Conservation (phyloP, 2,113 vertebrate species). For the Shinisaurus crocodilurus region DNA sequence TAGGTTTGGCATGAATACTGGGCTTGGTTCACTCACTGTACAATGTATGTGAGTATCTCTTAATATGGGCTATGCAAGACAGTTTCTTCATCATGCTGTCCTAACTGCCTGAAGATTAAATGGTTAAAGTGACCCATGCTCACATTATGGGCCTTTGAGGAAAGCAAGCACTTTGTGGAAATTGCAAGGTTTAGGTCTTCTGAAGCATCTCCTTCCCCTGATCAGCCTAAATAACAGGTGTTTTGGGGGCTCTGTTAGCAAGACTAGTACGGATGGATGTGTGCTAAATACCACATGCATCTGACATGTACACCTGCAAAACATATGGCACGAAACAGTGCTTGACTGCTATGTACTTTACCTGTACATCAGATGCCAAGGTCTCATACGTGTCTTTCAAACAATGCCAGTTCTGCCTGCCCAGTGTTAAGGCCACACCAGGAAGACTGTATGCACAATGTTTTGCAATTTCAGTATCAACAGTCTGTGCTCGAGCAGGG, state of each 20-base stretch:
- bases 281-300: background rate
- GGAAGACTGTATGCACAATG: conserved; percentile 80
- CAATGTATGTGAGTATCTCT: background rate
- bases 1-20: background rate
- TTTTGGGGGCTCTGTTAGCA: background rate
- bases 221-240: background rate
- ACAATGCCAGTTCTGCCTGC: conserved; percentile 82
- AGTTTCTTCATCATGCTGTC: background rate
- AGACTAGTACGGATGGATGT: background rate
- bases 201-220: background rate
- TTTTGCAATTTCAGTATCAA: conserved; percentile 78
- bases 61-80: background rate
- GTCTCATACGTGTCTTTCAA: conserved; percentile 76
- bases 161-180: background rate
- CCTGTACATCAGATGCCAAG: conserved; percentile 79
- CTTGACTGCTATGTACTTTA: conserved; percentile 4
- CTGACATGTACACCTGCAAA: background rate
- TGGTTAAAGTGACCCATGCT: background rate
- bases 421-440: conserved; percentile 76
- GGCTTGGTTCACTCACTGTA: background rate
- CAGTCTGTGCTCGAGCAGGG: conserved; percentile 78
- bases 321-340: background rate
- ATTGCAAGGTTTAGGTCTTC: background rate
- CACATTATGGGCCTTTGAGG: background rate
- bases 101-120: background rate